Percentiles rank a stretch among this genome's conserved stretches.
Conservation (phyloP, 2,113 vertebrate genomes). For the Bungarus multicinctus region DNA sequence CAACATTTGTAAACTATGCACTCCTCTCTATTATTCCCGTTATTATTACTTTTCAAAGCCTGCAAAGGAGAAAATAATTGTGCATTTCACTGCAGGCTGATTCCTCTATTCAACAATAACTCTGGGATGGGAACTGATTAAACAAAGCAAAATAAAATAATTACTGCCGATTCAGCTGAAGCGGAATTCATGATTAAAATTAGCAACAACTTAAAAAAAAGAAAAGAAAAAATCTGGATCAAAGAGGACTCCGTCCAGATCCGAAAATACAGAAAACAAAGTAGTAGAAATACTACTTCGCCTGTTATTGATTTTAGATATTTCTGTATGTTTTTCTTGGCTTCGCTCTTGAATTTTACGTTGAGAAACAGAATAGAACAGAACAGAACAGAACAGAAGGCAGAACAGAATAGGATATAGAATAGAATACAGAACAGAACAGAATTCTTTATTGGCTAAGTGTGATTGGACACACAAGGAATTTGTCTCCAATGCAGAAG, state of each 20-base stretch:
- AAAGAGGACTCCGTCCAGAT: background rate
- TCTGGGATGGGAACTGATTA: background rate
- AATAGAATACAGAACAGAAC: too few species aligned
- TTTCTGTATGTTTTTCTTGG: too few species aligned
- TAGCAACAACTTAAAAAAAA: too few species aligned
- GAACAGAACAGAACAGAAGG: too few species aligned
- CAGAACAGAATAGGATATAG: too few species aligned
- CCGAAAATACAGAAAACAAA: background rate
- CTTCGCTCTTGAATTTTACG: too few species aligned
- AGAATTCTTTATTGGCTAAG: too few species aligned
- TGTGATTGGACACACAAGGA: too few species aligned
- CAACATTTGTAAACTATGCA: background rate
- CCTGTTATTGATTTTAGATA: too few species aligned
- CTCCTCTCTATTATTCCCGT: background rate
- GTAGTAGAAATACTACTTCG: background rate
- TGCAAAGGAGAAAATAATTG: background rate
- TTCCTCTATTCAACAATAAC: background rate
- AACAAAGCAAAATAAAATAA: background rate
- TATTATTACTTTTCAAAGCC: background rate
- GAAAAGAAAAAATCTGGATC: background rate
- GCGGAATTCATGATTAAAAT: background rate
- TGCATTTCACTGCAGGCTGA: too few species aligned
- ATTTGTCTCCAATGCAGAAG: too few species aligned
- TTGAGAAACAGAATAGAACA: too few species aligned
- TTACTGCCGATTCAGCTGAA: background rate